These are phyloP conservation scores for Iguana delicatissima DNA, from an alignment of 2,797 vertebrate genomes.

Conservation along the genomic window DNA sequence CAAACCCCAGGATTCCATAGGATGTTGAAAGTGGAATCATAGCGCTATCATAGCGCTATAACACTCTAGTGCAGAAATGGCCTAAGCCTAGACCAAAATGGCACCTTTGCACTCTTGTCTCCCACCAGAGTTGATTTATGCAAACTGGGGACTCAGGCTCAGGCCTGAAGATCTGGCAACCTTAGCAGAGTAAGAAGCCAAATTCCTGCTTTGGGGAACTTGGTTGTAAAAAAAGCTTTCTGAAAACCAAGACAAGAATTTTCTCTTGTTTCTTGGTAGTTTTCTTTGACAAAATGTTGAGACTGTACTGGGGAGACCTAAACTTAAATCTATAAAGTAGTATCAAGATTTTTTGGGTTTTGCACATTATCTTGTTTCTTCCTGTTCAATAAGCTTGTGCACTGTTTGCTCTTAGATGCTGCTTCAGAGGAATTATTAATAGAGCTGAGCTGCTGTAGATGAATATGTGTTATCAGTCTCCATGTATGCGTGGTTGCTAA, in stretches of 20 bases:
- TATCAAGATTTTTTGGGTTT: conserved; percentile 25
- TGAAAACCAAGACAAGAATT: conserved; percentile 1
- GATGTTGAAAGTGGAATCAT: too few relatives aligned
- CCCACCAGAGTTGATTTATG: too few relatives aligned
- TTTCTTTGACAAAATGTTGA: conserved; percentile 40
- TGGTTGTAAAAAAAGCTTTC: conserved; percentile 8
- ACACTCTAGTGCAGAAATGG: too few relatives aligned
- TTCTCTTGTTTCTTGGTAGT: conserved; percentile 5
- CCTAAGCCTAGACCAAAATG: too few relatives aligned
- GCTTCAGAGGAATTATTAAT: conserved; percentile 53
- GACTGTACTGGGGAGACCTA: conserved; percentile 41
- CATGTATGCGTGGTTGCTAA: conserved; percentile 47
- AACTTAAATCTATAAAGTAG: conserved; percentile 41
- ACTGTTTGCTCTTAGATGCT: conserved; percentile 58
- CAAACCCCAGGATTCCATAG: too few relatives aligned
- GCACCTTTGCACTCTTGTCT: too few relatives aligned
- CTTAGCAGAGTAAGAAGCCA: neutral
- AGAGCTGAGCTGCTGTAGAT: conserved; percentile 45
- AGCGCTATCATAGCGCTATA: too few relatives aligned
- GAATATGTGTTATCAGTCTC: conserved; percentile 44
- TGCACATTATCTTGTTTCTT: neutral
- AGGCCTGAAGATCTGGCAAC: neutral
- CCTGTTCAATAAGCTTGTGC: conserved; percentile 43
- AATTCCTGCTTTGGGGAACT: neutral
- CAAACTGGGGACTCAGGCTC: too few relatives aligned